Percentiles rank a stretch among this genome's conserved stretches.
These are phyloP conservation scores for Jaculus jaculus DNA, from an alignment of 2,113 vertebrate genomes.

Conservation along the genomic window DNA sequence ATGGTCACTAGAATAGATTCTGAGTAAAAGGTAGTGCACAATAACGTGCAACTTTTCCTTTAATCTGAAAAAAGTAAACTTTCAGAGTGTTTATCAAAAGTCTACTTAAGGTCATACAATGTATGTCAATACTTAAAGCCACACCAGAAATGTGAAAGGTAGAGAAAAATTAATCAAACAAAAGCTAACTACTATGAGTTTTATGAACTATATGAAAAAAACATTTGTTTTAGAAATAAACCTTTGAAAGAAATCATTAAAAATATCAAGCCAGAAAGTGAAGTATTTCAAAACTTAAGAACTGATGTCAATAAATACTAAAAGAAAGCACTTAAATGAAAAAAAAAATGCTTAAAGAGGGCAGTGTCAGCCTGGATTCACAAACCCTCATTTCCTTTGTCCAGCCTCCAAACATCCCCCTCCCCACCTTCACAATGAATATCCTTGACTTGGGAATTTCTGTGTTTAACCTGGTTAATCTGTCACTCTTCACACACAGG, in stretches of 20 bases:
- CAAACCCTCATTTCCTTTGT: not conserved
- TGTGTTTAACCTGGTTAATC: not conserved
- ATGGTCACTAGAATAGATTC: not conserved
- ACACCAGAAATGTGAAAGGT: not conserved
- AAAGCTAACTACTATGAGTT: conserved; percentile 19
- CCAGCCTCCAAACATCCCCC: no score
- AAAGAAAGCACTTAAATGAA: not conserved
- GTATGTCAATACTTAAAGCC: not conserved
- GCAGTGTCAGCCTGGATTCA: not conserved
- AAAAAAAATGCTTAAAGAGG: not conserved
- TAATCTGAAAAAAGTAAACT: not conserved
- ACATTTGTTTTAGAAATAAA: conserved; percentile 35
- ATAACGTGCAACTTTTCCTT: not conserved
- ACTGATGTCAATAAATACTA: not conserved
- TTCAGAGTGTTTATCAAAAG: not conserved
- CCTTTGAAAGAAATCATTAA: not conserved
- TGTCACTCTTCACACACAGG: not conserved
- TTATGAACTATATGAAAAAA: conserved; percentile 40
- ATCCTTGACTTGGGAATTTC: not conserved
- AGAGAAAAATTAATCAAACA: not conserved
- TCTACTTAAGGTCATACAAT: not conserved
- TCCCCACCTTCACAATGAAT: not conserved
- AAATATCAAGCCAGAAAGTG: conserved; percentile 19
- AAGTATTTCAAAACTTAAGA: conserved; percentile 30
- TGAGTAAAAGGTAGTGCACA: not conserved